These are phyloP conservation scores for Tuberolachnus salignus DNA, from an alignment of 2,888 invertebrate species.

Conservation along the genomic window DNA sequence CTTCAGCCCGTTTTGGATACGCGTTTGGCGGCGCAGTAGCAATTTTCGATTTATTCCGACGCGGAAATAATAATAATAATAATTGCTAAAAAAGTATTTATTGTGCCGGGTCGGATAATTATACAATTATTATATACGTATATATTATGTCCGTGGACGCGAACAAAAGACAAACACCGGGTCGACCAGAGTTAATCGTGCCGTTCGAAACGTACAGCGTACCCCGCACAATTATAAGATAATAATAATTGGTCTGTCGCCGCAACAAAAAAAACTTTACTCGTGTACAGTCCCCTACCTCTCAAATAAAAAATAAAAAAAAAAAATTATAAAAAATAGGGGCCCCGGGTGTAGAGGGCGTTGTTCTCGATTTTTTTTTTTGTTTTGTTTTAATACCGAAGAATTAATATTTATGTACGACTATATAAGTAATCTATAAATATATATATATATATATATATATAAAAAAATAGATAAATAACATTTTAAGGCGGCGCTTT, in stretches of 20 bases:
- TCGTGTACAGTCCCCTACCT: too few species aligned
- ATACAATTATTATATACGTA: too few species aligned
- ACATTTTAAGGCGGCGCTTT: too few species aligned
- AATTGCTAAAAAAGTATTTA: conserved; percentile 29
- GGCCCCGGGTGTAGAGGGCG: too few species aligned
- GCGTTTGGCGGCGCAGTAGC: neutral
- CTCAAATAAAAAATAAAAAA: too few species aligned
- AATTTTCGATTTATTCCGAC: conserved; percentile 35
- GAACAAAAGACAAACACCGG: conserved; percentile 47
- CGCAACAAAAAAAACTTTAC: neutral
- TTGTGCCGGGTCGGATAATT: neutral
- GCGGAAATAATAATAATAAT: conserved; percentile 31
- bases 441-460: too few species aligned
- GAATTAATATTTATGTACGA: too few species aligned
- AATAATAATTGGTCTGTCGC: neutral
- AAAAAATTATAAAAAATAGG: too few species aligned
- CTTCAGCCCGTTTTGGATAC: conserved; percentile 10
- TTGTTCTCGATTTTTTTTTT: too few species aligned
- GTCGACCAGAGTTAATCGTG: conserved; percentile 35
- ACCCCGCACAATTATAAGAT: conserved; percentile 27
- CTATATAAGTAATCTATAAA: too few species aligned
- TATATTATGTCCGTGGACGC: conserved; percentile 25
- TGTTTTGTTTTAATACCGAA: too few species aligned
- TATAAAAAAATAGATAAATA: too few species aligned
- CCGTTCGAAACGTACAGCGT: conserved; percentile 16